A percentile compares a stretch with the other conserved stretches of the same genome.
Conservation (phyloP, 2,113 vertebrate genomes). For the Passer domesticus region DNA sequence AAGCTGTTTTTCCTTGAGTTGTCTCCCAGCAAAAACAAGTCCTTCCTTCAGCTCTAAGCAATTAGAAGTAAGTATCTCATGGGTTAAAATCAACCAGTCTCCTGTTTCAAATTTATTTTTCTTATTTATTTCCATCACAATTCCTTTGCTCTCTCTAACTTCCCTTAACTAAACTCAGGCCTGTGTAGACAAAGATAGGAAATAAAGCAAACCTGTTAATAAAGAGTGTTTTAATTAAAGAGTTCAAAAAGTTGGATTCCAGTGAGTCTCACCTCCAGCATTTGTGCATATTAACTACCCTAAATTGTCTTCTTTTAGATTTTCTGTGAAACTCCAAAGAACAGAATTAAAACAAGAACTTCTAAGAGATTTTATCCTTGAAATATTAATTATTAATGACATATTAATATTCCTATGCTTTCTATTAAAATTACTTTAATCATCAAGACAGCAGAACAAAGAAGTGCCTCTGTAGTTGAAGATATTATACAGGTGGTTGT, state of each 20-base stretch:
- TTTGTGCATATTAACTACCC: neutral
- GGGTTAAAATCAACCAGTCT: neutral
- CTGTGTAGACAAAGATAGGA: neutral
- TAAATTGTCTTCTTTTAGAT: neutral
- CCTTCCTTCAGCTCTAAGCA: neutral
- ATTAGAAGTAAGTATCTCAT: neutral
- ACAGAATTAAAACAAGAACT: neutral
- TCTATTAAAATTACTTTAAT: neutral
- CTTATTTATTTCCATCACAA: neutral
- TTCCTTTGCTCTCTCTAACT: neutral
- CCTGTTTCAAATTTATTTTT: neutral
- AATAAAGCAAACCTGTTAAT: neutral
- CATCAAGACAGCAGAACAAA: neutral
- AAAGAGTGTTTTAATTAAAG: neutral
- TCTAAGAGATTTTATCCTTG: constrained; percentile 10
- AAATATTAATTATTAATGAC: constrained; percentile 8
- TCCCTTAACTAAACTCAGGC: neutral
- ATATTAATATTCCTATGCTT: neutral
- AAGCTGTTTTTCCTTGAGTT: neutral
- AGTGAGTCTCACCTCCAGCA: neutral
- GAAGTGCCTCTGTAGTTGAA: neutral
- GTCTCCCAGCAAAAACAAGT: neutral
- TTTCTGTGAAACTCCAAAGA: neutral
- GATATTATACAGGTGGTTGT: neutral
- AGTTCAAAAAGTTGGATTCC: neutral